phyloP scores from a whole-genome alignment of 2,797 vertebrate genomes.

The Acrossocheilus wenchowensis region DNA sequence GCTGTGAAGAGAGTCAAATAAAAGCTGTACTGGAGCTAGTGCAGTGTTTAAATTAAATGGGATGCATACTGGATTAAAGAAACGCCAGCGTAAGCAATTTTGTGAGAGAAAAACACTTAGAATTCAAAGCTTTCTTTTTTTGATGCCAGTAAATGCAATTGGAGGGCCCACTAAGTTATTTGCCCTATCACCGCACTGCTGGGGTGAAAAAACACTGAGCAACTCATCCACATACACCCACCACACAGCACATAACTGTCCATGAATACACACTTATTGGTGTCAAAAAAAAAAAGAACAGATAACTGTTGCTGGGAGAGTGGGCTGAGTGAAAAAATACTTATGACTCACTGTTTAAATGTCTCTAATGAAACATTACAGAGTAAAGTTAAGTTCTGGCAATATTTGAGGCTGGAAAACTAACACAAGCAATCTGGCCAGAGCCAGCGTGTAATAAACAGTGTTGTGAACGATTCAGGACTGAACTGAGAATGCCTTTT shows the following conservation, averaged over 20 bases:
- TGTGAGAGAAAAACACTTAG: conserved; percentile 24
- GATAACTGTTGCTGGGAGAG: conserved; percentile 28
- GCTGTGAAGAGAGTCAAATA: conserved; percentile 5
- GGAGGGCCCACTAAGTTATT: conserved; percentile 23
- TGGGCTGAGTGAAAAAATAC: conserved; percentile 34
- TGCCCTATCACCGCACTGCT: conserved; percentile 6
- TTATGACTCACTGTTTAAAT: conserved; percentile 34
- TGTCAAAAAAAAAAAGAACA: background rate
- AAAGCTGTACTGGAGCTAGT: conserved; percentile 15
- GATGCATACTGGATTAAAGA: conserved; percentile 42
- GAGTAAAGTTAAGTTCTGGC: background rate
- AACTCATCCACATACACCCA: conserved; percentile 30
- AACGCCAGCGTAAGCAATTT: conserved; percentile 40
- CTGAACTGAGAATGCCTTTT: background rate
- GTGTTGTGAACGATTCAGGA: background rate
- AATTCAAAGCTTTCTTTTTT: conserved; percentile 38
- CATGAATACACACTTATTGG: background rate
- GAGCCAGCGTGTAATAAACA: background rate
- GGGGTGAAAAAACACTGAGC: background rate
- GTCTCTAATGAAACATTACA: conserved; percentile 25
- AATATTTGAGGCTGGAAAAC: conserved; percentile 21
- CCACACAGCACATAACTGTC: conserved; percentile 4
- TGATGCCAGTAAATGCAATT: conserved; percentile 36
- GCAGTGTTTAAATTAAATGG: conserved; percentile 14
- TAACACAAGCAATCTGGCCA: background rate